Evolutionary conservation across 2,888 invertebrate genomes (phyloP).

Genomic region (Ecliptopera silaceata): DNA sequence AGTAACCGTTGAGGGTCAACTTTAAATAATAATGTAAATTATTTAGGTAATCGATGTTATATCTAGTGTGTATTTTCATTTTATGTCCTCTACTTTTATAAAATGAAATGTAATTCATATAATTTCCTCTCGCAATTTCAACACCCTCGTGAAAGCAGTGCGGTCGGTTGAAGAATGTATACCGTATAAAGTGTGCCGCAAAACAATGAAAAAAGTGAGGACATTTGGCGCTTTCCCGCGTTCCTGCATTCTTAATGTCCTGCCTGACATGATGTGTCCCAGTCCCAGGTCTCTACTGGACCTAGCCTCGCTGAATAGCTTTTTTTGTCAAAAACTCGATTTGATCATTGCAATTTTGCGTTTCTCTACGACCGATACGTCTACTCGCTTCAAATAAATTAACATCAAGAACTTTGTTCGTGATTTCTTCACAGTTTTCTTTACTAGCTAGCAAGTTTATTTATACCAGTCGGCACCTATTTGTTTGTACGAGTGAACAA

Average conservation of each 20-base stretch:
- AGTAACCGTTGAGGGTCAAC: too few relatives aligned
- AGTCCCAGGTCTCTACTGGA: not conserved
- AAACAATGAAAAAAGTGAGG: conserved; percentile 35
- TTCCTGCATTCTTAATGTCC: conserved; percentile 41
- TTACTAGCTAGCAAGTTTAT: too few relatives aligned
- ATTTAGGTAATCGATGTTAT: too few relatives aligned
- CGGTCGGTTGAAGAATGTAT: conserved; percentile 20
- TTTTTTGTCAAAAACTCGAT: not conserved
- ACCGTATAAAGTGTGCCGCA: conserved; percentile 21
- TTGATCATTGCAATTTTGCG: too few relatives aligned
- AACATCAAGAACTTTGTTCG: too few relatives aligned
- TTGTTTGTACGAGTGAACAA: conserved; percentile 5
- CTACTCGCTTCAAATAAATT: too few relatives aligned
- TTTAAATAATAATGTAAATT: too few relatives aligned
- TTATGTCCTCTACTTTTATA: not conserved
- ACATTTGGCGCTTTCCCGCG: conserved; percentile 42
- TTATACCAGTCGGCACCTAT: not conserved
- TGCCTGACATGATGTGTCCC: conserved; percentile 15
- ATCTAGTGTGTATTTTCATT: too few relatives aligned
- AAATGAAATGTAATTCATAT: not conserved
- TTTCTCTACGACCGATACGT: too few relatives aligned
- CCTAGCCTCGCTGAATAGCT: not conserved
- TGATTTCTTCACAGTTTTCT: too few relatives aligned
- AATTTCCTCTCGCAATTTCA: not conserved
- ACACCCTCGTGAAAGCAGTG: not conserved